A percentile compares a stretch with the other conserved stretches of the same genome.
These are phyloP conservation scores for Iguana delicatissima DNA, from an alignment of 2,797 vertebrate genomes.

Conservation along the genomic window DNA sequence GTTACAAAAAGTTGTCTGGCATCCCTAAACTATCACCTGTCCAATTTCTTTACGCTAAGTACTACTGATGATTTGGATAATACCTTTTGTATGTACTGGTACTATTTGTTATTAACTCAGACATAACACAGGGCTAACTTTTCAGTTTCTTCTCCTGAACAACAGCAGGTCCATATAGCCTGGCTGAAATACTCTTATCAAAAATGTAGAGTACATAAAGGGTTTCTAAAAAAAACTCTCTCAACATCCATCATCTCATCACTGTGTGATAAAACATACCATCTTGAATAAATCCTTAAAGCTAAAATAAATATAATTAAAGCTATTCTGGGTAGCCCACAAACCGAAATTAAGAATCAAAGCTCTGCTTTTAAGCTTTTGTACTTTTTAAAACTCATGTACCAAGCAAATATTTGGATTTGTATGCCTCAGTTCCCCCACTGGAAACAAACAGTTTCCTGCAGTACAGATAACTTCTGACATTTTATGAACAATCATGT, in stretches of 20 bases:
- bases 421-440: background rate
- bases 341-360: background rate
- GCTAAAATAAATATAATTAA: fast-evolving
- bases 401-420: background rate
- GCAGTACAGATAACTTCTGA: background rate
- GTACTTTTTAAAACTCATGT: background rate
- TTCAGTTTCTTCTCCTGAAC: background rate
- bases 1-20: background rate
- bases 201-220: background rate
- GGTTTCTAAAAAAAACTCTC: background rate
- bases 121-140: background rate
- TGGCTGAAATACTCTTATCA: background rate
- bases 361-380: background rate
- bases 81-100: background rate
- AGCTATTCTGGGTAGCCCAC: background rate
- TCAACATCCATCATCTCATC: background rate
- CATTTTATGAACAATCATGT: background rate
- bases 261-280: background rate
- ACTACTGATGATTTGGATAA: background rate
- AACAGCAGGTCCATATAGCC: background rate
- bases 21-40: background rate
- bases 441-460: background rate
- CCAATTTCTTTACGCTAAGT: background rate
- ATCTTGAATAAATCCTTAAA: background rate
- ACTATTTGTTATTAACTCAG: background rate